phyloP scores from a whole-genome alignment of 2,797 vertebrate genomes.

The Micrastur ruficollis region DNA sequence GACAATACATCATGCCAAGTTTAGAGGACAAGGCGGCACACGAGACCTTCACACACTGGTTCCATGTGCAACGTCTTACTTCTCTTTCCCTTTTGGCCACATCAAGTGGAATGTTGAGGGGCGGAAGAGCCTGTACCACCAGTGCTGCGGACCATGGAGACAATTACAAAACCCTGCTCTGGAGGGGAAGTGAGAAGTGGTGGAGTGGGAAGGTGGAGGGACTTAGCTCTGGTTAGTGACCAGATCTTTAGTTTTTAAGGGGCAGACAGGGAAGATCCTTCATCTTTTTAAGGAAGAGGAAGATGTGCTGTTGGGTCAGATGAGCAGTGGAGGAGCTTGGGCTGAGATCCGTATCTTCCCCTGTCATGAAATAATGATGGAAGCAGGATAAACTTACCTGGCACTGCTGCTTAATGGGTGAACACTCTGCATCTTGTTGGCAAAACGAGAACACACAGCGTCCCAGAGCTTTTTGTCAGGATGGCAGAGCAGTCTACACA shows the following conservation, averaged over 20 bases:
- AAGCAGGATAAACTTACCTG: not conserved
- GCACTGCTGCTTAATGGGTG: not conserved
- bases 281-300: not conserved
- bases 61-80: not conserved
- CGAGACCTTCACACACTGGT: not conserved
- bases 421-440: not conserved
- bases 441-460: not conserved
- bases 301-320: not conserved
- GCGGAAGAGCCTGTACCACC: accelerated
- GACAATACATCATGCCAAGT: accelerated
- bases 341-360: not conserved
- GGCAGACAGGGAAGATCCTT: not conserved
- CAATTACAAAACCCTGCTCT: not conserved
- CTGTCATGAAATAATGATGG: not conserved
- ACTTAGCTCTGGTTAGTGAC: not conserved
- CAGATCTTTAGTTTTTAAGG: not conserved
- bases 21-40: not conserved
- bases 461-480: not conserved
- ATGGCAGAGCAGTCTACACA: not conserved
- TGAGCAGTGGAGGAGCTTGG: not conserved
- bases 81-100: not conserved
- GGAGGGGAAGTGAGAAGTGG: not conserved
- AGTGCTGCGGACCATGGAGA: not conserved
- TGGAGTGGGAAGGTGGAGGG: not conserved
- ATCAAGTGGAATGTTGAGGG: not conserved